A percentile compares a stretch with the other conserved stretches of the same genome.
Evolutionary conservation across 2,888 invertebrate genomes (phyloP).

Genomic region (Lumbricus terrestris): DNA sequence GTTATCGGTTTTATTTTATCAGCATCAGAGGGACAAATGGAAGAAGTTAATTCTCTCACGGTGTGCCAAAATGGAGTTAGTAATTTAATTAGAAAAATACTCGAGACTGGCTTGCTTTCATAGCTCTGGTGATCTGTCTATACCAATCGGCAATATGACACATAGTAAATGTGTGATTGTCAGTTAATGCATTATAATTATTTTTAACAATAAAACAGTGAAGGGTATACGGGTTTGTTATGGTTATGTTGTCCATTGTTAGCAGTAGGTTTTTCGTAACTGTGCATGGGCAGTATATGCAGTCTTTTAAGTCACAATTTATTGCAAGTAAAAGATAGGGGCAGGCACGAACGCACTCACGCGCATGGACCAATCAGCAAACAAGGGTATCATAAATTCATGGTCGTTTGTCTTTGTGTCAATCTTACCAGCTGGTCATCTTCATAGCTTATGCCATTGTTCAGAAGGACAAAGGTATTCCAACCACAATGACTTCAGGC

Average conservation of each 20-base stretch:
- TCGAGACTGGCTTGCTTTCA: neutral
- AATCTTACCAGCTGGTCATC: slow-evolving; percentile 60
- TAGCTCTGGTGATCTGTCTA: neutral
- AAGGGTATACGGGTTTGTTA: no score
- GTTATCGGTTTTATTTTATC: neutral
- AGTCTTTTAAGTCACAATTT: no score
- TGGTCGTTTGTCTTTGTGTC: slow-evolving; percentile 8
- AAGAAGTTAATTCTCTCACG: neutral
- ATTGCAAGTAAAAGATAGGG: no score
- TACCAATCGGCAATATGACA: neutral
- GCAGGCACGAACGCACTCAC: no score
- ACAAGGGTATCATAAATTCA: no score
- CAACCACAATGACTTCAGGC: slow-evolving; percentile 59
- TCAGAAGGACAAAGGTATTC: slow-evolving; percentile 40
- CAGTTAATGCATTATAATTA: neutral
- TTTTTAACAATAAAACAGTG: no score
- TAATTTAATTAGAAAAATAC: neutral
- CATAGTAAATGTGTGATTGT: neutral
- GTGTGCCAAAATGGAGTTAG: neutral
- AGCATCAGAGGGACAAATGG: neutral
- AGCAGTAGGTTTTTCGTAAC: no score
- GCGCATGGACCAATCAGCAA: neutral
- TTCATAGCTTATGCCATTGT: slow-evolving; percentile 64
- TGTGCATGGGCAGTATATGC: no score
- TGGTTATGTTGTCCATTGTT: no score